Base-by-base conservation (phyloP, 2,797 vertebrate genomes). In the Novumbra hubbsi region DNA sequence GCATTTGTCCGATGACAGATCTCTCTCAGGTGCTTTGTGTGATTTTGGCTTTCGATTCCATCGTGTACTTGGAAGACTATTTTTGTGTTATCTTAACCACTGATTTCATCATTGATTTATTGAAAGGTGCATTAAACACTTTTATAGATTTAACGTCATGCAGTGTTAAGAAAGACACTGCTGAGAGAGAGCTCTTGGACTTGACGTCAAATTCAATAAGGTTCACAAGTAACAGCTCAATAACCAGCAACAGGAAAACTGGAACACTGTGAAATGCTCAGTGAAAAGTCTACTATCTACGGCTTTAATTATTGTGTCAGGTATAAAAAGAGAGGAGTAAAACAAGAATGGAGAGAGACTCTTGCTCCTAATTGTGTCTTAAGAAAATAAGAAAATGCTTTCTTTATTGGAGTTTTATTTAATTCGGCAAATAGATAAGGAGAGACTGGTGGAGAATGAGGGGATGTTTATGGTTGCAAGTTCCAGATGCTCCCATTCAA, bases 1-100 rank as follows among this genome's bases (percentile, higher is more conserved):
- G 21, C 0, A 60, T 60, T 60, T 24, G 55, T 60, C 55, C 9
- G n/a, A 55, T n/a, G n/a, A 27, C n/a, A 12, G 55, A 70, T 62
- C 73, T 68, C 45, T 76, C 21, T 76, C 63, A 27, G 1, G 67
- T 50, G 71, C 62, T 70, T 52, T 17, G 48, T 74, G 63, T 77
- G 50, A n/a, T 27, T 30, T 15, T 50, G 48, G 16, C 52, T 5
- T 27, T 70, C 48, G 28, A 4, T 52, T 49, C 17, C 48, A 28
- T 6, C 1, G n/a, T 3, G 5, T 24, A 19, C 30, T 45, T 8
- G 32, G 32, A 32, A 30, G 19, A 57, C n/a, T 24, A 11, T 14
- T 21, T 57, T 12, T 4, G 55, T 24, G 21, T 60, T 24, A 27
- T 60, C 55, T 60, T 12, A 60, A 60, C 11, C 55, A 60, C 3